Evolutionary conservation across 2,113 vertebrate species (phyloP), one percentile per base, ranked within the genome.

Genomic region (Eudyptes chrysolophus): DNA sequence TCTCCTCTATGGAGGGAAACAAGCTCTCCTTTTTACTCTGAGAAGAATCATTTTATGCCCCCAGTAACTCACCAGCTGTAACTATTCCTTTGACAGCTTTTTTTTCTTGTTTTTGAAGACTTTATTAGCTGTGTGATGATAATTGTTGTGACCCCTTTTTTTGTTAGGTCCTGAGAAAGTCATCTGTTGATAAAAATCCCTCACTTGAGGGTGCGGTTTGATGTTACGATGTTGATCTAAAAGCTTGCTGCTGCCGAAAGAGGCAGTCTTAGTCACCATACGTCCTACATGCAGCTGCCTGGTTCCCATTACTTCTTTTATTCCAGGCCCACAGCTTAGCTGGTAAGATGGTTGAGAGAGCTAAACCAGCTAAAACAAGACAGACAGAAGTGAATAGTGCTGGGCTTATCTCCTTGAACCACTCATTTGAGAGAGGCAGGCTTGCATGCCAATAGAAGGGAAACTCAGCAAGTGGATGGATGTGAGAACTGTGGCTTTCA

Each of bases 101-200:
- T 46, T 80, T 55, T 25, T 29, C 17, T 40, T 82, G 30, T 54
- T 88, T 76, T 55, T 17, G 40, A 82, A 77, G 44, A 49, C 82
- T 94, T 95, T 87, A 84, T 94, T 94, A 95, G 65, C 80, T 91
- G 89, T 54, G 46, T 51, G 72, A 44, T 89, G 94, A 93, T 89
- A 83, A 60, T 95, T 85, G 51, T 92, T 86, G 65, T 77, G 92
- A 86, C 86, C 86, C 13, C 51, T 65, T 94, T 92, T 92, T 92
- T 88, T 87, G 61, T 91, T 90, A 84, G 94, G 88, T 84, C 94
- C 80, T 94, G 90, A 95, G 94, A 95, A 96, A 94, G 66, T 90
- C 18, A 82, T 75, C 69, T 93, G 18, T 60, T 89, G 92, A 71
- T 89, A 94, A 94, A 94, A 93, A 27, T 58, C 64, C 81, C 52